phyloP scores from a whole-genome alignment of 2,113 vertebrate genomes.

The Peromyscus californicus region DNA sequence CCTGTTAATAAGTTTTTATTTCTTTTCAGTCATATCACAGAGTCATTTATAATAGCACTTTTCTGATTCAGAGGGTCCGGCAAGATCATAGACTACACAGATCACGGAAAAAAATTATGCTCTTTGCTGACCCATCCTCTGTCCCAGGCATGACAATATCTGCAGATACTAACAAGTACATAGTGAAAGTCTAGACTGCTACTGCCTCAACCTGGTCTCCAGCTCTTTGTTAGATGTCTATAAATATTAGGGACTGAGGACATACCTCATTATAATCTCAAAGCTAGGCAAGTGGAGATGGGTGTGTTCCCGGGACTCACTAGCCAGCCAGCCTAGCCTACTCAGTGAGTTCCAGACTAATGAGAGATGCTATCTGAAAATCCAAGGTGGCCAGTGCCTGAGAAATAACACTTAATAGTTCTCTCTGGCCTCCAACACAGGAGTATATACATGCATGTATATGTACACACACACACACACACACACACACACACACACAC shows the following conservation, averaged over 20 bases:
- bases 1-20: background rate
- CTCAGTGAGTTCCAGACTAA: background rate
- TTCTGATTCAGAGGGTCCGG: background rate
- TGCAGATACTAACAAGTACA: background rate
- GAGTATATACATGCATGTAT: background rate
- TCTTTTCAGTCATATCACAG: background rate
- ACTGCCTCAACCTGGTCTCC: background rate
- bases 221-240: background rate
- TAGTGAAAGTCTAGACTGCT: background rate
- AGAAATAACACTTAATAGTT: background rate
- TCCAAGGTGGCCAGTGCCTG: background rate
- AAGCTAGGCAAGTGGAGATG: background rate
- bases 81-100: fast-evolving
- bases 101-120: background rate
- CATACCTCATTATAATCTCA: background rate
- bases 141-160: too few relatives aligned
- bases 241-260: background rate
- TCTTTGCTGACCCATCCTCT: too few relatives aligned
- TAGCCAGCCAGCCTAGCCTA: background rate
- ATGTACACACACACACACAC: background rate
- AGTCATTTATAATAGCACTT: background rate
- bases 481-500: background rate
- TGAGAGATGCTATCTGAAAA: background rate
- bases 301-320: too few relatives aligned
- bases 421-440: background rate